These are phyloP conservation scores for Formica selysi DNA, from an alignment of 1,140 invertebrate genomes.

Conservation along the genomic window DNA sequence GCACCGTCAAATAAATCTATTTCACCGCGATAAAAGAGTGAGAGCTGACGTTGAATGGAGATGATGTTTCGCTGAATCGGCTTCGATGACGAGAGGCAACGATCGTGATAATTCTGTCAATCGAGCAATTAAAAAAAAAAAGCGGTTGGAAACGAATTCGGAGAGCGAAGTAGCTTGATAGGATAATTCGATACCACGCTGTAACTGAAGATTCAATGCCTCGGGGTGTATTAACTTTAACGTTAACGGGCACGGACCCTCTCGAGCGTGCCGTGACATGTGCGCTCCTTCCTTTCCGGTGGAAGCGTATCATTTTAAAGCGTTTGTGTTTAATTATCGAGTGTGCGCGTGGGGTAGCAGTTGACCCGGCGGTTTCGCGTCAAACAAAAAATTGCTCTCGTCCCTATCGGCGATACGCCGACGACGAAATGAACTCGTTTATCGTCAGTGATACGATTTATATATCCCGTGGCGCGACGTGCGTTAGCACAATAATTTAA, in stretches of 20 bases:
- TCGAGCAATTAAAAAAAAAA: not conserved
- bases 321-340: constrained; percentile 51
- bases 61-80: constrained; percentile 49
- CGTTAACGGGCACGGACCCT: constrained; percentile 21
- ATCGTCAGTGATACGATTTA: not conserved
- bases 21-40: constrained; percentile 1
- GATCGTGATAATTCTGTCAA: constrained; percentile 29
- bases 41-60: constrained; percentile 11
- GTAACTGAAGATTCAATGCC: constrained; percentile 26
- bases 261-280: not conserved
- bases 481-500: constrained; percentile 30
- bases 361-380: constrained; percentile 21
- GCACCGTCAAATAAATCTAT: constrained; percentile 30
- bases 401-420: not conserved
- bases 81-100: not conserved
- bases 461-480: not conserved
- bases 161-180: not conserved
- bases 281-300: constrained; percentile 21
- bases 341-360: not conserved
- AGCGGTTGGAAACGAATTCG: not conserved
- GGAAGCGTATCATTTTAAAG: constrained; percentile 18
- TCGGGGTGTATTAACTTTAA: constrained; percentile 22
- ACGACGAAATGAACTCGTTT: constrained; percentile 8
- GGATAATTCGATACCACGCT: constrained; percentile 32
- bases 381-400: constrained; percentile 1